phyloP scores from a whole-genome alignment of 2,797 vertebrate species.

The Propithecus deckenii region DNA sequence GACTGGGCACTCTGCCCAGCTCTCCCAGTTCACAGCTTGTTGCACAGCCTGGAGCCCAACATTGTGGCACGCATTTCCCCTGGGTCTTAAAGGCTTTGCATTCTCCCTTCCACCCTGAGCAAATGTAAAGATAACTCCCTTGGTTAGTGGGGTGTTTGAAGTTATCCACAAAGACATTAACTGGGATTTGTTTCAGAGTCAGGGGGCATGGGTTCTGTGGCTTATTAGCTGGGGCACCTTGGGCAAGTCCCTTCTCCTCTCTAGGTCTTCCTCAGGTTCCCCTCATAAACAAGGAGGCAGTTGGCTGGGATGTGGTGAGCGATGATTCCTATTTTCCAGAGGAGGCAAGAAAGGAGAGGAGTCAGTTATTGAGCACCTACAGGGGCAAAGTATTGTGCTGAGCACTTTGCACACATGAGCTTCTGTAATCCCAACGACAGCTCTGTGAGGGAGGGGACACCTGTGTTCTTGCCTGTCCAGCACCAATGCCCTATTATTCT shows the following conservation, averaged over 20 bases:
- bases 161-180: background rate
- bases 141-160: background rate
- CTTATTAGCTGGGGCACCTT: background rate
- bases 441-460: background rate
- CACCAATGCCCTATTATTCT: background rate
- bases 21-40: background rate
- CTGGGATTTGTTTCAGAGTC: background rate
- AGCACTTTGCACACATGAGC: background rate
- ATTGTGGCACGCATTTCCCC: background rate
- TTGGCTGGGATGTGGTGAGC: background rate
- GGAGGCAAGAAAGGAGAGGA: background rate
- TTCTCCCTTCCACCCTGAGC: background rate
- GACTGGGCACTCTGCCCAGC: background rate
- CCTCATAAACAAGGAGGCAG: background rate
- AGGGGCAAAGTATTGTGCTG: background rate
- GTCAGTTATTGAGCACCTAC: background rate
- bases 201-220: background rate
- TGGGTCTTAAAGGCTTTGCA: background rate
- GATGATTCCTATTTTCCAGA: background rate
- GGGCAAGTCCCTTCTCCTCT: background rate
- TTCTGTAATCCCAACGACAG: background rate
- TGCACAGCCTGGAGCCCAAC: background rate
- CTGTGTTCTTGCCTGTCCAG: background rate
- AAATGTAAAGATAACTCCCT: background rate
- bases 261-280: conserved; percentile 25